Evolutionary conservation across 2,888 invertebrate genomes (phyloP).

Genomic region (Catonia carolina): DNA sequence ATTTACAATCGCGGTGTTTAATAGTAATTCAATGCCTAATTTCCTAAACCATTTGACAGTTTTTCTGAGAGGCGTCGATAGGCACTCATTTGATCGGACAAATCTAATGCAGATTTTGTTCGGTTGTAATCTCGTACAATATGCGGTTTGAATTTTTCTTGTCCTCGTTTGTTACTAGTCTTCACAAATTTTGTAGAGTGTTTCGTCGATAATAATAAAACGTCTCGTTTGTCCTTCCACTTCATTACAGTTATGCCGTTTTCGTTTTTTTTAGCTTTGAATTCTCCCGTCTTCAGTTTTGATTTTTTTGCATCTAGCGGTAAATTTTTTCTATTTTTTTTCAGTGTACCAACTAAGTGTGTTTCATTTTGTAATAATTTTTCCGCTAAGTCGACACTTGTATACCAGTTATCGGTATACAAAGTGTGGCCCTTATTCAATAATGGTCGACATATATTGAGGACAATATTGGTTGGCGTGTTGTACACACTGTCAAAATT

Average conservation of each 20-base stretch:
- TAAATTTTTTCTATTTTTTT: conserved; percentile 24
- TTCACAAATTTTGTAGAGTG: neutral
- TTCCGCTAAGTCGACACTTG: conserved; percentile 27
- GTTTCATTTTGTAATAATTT: conserved; percentile 23
- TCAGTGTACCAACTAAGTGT: conserved; percentile 28
- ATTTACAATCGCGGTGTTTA: neutral
- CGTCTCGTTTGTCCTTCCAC: conserved; percentile 28
- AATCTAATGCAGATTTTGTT: conserved; percentile 38
- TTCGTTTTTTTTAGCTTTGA: conserved; percentile 23
- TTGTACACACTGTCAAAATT: neutral
- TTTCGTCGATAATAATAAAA: conserved; percentile 25
- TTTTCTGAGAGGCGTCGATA: conserved; percentile 35
- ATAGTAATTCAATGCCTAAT: conserved; percentile 24
- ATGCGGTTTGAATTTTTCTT: conserved; percentile 30
- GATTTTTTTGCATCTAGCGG: conserved; percentile 26
- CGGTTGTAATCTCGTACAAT: conserved; percentile 36
- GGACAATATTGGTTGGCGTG: conserved; percentile 7
- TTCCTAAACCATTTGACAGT: conserved; percentile 31
- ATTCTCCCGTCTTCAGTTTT: conserved; percentile 25
- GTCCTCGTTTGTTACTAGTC: neutral
- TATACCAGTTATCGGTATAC: conserved; percentile 26
- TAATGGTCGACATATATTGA: conserved; percentile 13
- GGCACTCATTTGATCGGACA: conserved; percentile 37
- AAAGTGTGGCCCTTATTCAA: conserved; percentile 15
- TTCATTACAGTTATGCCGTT: conserved; percentile 24